Percentiles rank a stretch among this genome's conserved stretches.
Evolutionary conservation across 2,888 invertebrate species (phyloP).

Genomic region (Bombyx huttoni): DNA sequence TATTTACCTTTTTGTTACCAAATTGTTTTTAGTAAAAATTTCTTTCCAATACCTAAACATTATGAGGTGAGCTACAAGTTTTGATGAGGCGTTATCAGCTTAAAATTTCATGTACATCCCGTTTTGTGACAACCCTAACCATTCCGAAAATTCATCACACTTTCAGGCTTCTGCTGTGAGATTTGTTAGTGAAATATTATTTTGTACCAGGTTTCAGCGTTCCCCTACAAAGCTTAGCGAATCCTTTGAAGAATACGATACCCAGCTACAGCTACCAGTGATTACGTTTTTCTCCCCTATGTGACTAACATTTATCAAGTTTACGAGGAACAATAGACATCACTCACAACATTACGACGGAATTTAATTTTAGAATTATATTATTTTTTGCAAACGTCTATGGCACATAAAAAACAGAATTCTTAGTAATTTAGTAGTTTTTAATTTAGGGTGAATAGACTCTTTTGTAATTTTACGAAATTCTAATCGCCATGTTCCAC

Average conservation of each 20-base stretch:
- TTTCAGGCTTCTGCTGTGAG: conserved; percentile 24
- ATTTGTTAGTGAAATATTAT: conserved; percentile 15
- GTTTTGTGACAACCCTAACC: conserved; percentile 15
- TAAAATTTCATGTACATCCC: conserved; percentile 23
- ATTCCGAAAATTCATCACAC: conserved; percentile 14
- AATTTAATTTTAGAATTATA: not conserved
- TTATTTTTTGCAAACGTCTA: not conserved
- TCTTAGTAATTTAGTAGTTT: not conserved
- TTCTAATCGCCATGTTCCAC: conserved; percentile 42
- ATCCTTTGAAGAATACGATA: conserved; percentile 20
- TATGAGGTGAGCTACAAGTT: conserved; percentile 50
- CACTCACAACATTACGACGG: not conserved
- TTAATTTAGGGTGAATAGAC: not conserved
- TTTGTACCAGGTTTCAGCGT: conserved; percentile 20
- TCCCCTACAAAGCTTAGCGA: conserved; percentile 34
- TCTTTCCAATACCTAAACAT: conserved; percentile 20
- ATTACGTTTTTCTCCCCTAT: conserved; percentile 15
- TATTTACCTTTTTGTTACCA: conserved; percentile 28
- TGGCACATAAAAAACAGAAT: not conserved
- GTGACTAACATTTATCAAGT: conserved; percentile 26
- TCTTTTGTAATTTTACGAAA: conserved; percentile 16
- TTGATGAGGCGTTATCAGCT: conserved; percentile 36
- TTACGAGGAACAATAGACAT: not conserved
- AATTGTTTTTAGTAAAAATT: conserved; percentile 26
- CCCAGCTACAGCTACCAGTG: conserved; percentile 12